A percentile compares a stretch with the other conserved stretches of the same genome.
Conservation (phyloP, 2,797 vertebrate genomes). For the Molothrus ater region DNA sequence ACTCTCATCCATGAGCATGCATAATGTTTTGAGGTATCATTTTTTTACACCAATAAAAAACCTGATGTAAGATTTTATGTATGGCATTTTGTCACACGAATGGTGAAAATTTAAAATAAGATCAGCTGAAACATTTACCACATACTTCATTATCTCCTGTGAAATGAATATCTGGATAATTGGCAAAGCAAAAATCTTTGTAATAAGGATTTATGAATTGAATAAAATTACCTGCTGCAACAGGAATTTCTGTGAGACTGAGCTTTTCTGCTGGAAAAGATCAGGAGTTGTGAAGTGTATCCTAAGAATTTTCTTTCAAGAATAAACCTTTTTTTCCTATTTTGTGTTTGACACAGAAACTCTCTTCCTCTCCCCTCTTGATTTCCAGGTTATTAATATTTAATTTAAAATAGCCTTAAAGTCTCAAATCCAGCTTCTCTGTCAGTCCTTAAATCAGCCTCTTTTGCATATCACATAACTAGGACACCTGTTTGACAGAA, state of each 20-base stretch:
- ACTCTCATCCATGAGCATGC: slow-evolving; percentile 16
- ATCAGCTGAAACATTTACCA: slow-evolving; percentile 53
- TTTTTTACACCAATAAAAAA: slow-evolving; percentile 52
- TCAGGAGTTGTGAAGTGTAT: slow-evolving; percentile 34
- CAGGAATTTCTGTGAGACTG: slow-evolving; percentile 51
- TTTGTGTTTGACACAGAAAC: slow-evolving; percentile 16
- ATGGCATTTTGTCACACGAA: slow-evolving; percentile 43
- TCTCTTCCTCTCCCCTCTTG: neutral
- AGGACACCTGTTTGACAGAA: neutral
- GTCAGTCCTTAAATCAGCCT: neutral
- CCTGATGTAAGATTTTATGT: slow-evolving; percentile 2
- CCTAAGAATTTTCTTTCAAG: slow-evolving; percentile 15
- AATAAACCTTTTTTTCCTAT: neutral
- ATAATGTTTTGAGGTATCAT: slow-evolving; percentile 44
- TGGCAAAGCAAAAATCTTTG: slow-evolving; percentile 57
- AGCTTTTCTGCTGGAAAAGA: slow-evolving; percentile 19
- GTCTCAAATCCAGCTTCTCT: neutral
- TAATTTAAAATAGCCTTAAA: neutral
- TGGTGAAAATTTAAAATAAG: slow-evolving; percentile 32
- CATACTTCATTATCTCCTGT: slow-evolving; percentile 38
- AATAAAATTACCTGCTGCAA: slow-evolving; percentile 64
- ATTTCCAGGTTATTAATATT: neutral
- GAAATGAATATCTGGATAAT: slow-evolving; percentile 69
- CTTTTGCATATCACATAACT: neutral
- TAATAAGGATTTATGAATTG: slow-evolving; percentile 64